phyloP scores from a whole-genome alignment of 1,140 invertebrate species.

The Vanessa tameamea region DNA sequence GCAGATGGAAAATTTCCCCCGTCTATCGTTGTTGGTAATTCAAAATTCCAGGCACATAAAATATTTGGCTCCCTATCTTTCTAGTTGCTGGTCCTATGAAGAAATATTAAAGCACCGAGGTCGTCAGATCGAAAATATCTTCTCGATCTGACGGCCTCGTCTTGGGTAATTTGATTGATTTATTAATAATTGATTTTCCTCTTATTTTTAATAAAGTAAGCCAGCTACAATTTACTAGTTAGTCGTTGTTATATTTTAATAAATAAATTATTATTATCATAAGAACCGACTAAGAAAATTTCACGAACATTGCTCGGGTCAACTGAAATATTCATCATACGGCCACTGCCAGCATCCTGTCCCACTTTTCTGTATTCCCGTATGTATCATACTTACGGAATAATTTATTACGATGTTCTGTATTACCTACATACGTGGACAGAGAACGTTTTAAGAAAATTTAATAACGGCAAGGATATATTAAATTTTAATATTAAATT shows the following conservation, averaged over 20 bases:
- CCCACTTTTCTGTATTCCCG: slow-evolving; percentile 61
- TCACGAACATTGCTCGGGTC: slow-evolving; percentile 37
- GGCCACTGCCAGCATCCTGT: slow-evolving; percentile 48
- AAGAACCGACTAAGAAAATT: slow-evolving; percentile 19
- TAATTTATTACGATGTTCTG: slow-evolving; percentile 52
- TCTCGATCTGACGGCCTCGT: no score
- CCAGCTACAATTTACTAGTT: not conserved
- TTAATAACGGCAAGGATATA: slow-evolving; percentile 11
- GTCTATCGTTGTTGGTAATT: no score
- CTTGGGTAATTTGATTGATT: no score
- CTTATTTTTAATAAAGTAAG: no score
- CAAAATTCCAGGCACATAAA: no score
- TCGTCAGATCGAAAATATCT: no score
- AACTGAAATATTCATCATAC: slow-evolving; percentile 64
- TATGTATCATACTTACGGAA: slow-evolving; percentile 59
- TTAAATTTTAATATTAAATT: slow-evolving; percentile 14
- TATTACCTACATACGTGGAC: slow-evolving; percentile 9
- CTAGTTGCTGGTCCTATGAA: no score
- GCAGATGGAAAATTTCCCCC: no score
- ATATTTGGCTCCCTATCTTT: no score
- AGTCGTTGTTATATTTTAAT: not conserved
- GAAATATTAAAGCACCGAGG: no score
- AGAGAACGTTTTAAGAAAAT: slow-evolving; percentile 15
- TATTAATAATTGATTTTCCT: no score
- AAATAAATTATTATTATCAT: not conserved